Base-by-base conservation (phyloP, 2,797 vertebrate species). In the Eremophila alpestris region DNA sequence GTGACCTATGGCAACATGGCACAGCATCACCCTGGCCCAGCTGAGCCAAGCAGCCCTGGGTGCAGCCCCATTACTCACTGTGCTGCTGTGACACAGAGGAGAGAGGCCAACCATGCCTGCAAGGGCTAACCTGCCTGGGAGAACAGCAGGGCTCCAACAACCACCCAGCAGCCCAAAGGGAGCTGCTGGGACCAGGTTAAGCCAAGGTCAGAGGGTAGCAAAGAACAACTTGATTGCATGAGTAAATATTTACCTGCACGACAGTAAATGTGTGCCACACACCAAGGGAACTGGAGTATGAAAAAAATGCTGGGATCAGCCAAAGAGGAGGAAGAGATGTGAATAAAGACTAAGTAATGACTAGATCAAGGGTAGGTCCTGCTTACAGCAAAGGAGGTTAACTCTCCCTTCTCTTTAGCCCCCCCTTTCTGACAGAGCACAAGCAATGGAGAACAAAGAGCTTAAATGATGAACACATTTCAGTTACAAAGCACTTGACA, bases 211-310 rank as follows among this genome's bases (percentile, higher is more conserved):
- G 70, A 94, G 67, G 62, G 55, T 14, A 60, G 46, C 54, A 69
- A 95, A 92, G 90, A 89, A 83, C 43, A 71, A 52, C 54, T 52
- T 90, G 87, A 85, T 73, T 80, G 58, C 51, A 40, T 3, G 38
- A 89, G 94, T 96, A 95, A 97, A 93, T 91, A 87, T 97, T 97
- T 96, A 96, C 94, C 92, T 79, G 89, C 91, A 23, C 13, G 0
- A 91, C 88, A 92, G 70, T 68, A 89, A 94, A 91, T 1, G 23
- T 56, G 77, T 70, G 89, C 84, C 78, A 87, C 88, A 89, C 93
- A 91, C 51, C 49, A 87, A 86, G 45, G 17, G 59, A 94, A 91
- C 18, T 40, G 55, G 2, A 74, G 43, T 16, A 67, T 70, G 89
- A 92, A 94, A 95, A 96, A 96, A 84, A 87, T 52, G 87, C 87